Evolutionary conservation across 2,797 vertebrate genomes (phyloP), one percentile per base, ranked within the genome.

Genomic region (Arremon brunneinucha): DNA sequence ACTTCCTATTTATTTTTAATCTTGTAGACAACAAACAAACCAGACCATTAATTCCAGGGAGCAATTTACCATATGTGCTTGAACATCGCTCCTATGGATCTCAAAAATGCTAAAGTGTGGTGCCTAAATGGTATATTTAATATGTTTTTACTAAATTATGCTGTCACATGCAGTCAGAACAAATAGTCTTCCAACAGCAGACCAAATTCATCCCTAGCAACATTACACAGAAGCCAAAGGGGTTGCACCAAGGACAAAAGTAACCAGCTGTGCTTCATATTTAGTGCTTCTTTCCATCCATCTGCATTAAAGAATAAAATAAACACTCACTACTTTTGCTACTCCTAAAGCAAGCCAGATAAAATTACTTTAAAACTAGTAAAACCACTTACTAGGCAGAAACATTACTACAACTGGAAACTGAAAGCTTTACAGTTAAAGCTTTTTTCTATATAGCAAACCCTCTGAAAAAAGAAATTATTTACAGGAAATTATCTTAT

Each of bases 1-100:
- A 86, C 68, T 91, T 84, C 53, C 57, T 89, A 71, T n/a, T 90
- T 93, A 85, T 92, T 97, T 95, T 67, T 77, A 92, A 96, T 91
- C 74, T 86, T 76, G 80, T 71, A 93, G 81, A 67, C 84, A 95
- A 92, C 64, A 79, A 92, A 89, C 85, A 91, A 91, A 83, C 34
- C 28, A 88, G 89, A 63, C 65, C n/a, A 72, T 72, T 92, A 91
- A 95, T 82, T 90, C 65, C 37, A 82, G 57, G 37, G 62, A 95
- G 78, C 80, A 76, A 93, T 87, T 94, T 95, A 86, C 70, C 16
- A 24, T 52, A 85, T 53, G 53, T 77, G 88, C 68, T 92, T 95
- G 62, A n/a, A 87, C 5, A 0, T 24, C 79, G 93, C 96, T 90
- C 80, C 44, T 83, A 37, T 69, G 26, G 39, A 89, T 96, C 84